These are phyloP conservation scores for Cottoperca gobio DNA, from an alignment of 2,797 vertebrate species.

Conservation along the genomic window DNA sequence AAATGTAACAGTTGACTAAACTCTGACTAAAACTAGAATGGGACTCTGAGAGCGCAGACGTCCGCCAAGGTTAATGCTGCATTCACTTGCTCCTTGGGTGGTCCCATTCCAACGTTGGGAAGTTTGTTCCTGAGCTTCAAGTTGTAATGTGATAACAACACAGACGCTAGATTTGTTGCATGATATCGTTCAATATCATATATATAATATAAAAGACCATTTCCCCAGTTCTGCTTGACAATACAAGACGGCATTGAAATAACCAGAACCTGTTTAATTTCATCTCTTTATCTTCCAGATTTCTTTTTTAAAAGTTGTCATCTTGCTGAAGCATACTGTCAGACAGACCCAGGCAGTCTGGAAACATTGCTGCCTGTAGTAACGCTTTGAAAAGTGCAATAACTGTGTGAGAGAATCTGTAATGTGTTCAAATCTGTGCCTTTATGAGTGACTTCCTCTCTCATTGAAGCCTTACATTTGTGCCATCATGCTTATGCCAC, in stretches of 20 bases:
- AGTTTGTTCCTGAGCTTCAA: too few relatives aligned
- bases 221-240: background rate
- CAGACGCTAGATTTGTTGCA: too few relatives aligned
- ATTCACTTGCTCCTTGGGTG: too few relatives aligned
- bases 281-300: background rate
- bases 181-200: too few relatives aligned
- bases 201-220: too few relatives aligned
- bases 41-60: too few relatives aligned
- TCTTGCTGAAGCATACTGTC: background rate
- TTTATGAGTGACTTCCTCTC: constrained; percentile 23
- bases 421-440: constrained; percentile 17
- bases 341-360: background rate
- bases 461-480: constrained; percentile 19
- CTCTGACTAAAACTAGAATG: background rate
- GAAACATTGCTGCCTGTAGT: background rate
- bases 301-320: background rate
- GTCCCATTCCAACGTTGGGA: too few relatives aligned
- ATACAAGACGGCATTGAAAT: background rate
- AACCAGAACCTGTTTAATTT: background rate
- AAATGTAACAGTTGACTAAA: too few relatives aligned
- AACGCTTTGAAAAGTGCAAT: constrained; percentile 65
- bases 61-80: too few relatives aligned
- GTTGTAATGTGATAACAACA: too few relatives aligned
- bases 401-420: constrained; percentile 28
- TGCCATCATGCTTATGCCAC: background rate